Evolutionary conservation across 2,888 invertebrate species (phyloP), one percentile per base, ranked within the genome.

Genomic region (Megastigmus dorsalis): DNA sequence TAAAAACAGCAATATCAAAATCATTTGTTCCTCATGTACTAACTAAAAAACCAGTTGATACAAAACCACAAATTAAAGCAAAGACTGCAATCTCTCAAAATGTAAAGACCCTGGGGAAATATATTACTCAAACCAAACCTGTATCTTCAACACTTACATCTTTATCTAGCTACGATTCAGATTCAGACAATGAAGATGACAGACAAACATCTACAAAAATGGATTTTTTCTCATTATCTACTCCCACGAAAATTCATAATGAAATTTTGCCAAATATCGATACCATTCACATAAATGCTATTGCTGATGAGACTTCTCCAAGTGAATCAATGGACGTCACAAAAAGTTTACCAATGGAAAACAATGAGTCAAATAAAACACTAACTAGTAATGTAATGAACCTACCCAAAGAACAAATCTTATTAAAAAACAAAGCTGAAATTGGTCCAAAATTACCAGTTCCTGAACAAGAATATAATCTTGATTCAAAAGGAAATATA

Each of bases 321-420:
- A 57, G 18, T 10, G 28, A 28, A 45, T n/a, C 36, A 1, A 15
- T 0, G 23, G n/a, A 18, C 9, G 15, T n/a, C 38, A 13, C 20
- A 28, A 7, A 62, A 6, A 67, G n/a, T 23, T 0, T 7, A 43
- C 13, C 20, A 4, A 18, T 6, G 7, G 66, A 50, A 63, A 33
- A 36, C 41, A 67, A 41, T 45, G 74, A 75, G 70, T 63, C 76
- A 10, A 72, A 68, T 33, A 80, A 76, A 54, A 82, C 74, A 6
- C 79, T 84, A 70, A 77, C 79, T 7, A 91, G 90, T 86, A 91
- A 90, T 80, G 89, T 91, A 62, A 90, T 90, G 79, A 89, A 91
- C 83, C 89, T 90, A 80, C 89, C 89, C 38, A 80, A 88, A 77
- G 88, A 90, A 28, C 82, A 89, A 74, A 88, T 88, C 70, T 85